Evolutionary conservation across 1,140 invertebrate species (phyloP).

Genomic region (Lordiphosa collinella): DNA sequence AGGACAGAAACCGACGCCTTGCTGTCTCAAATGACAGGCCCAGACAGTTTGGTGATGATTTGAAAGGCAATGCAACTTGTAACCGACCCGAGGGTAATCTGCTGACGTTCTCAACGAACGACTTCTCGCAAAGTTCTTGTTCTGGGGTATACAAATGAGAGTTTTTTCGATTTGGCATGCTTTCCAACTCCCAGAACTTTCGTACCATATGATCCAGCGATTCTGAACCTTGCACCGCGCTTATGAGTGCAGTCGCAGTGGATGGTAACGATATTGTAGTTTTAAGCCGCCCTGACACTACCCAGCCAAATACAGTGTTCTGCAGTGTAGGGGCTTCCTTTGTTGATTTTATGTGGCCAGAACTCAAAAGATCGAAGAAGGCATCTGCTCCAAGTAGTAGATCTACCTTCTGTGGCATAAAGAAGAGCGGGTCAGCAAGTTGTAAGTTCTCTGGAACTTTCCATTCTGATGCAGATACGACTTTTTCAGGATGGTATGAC

Average conservation of each 20-base stretch:
- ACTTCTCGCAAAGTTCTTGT: too few species aligned
- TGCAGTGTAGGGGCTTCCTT: too few species aligned
- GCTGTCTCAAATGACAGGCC: constrained; percentile 1
- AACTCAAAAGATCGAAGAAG: neutral
- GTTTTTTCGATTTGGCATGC: too few species aligned
- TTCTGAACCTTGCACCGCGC: too few species aligned
- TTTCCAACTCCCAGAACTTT: too few species aligned
- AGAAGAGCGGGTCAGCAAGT: neutral
- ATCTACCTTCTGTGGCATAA: too few species aligned
- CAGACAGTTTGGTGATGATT: neutral
- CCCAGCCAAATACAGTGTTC: too few species aligned
- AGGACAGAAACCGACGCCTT: constrained; percentile 1
- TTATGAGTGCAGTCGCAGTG: too few species aligned
- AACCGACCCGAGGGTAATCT: neutral
- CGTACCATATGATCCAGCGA: too few species aligned
- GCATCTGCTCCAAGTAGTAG: neutral
- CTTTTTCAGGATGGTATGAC: neutral
- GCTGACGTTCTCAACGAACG: neutral
- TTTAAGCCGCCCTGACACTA: too few species aligned
- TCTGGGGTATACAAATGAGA: too few species aligned
- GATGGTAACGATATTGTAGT: too few species aligned
- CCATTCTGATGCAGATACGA: neutral
- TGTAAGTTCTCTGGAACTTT: neutral
- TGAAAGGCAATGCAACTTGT: neutral
- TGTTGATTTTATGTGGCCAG: neutral